Evolutionary conservation across 2,797 vertebrate genomes (phyloP).

Genomic region (Helostoma temminkii): DNA sequence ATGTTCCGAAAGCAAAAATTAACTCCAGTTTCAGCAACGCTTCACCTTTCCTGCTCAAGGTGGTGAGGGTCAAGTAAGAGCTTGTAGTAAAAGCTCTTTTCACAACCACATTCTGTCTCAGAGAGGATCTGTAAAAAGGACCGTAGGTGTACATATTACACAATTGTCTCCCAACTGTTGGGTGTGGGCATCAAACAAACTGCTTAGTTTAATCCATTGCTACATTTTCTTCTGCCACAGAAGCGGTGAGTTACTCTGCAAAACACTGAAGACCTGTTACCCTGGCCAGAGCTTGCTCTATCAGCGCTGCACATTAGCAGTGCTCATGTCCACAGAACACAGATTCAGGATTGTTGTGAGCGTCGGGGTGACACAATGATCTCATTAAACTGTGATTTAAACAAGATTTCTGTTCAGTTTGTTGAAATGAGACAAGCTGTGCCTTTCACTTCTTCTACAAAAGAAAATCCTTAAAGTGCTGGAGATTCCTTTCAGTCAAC

Average conservation of each 20-base stretch:
- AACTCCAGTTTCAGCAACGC: constrained; percentile 19
- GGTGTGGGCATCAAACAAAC: constrained; percentile 16
- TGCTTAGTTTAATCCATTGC: constrained; percentile 8
- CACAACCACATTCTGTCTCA: not conserved
- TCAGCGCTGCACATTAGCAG: constrained; percentile 23
- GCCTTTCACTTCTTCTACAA: constrained; percentile 12
- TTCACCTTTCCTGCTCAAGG: constrained; percentile 5
- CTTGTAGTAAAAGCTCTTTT: not conserved
- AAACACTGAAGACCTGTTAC: constrained; percentile 19
- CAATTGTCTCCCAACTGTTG: not conserved
- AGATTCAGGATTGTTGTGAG: constrained; percentile 30
- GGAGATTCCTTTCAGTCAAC: constrained; percentile 6
- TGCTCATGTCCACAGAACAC: not conserved
- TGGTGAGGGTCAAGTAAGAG: constrained; percentile 20
- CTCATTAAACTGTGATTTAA: constrained; percentile 36
- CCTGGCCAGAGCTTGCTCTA: constrained; percentile 21
- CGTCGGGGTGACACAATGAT: constrained; percentile 27
- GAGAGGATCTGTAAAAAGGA: not conserved
- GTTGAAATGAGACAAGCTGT: constrained; percentile 12
- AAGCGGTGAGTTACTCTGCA: constrained; percentile 2
- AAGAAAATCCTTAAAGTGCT: constrained; percentile 2
- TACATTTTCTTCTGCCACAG: constrained; percentile 14
- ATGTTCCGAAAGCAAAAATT: no score
- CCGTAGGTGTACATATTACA: constrained; percentile 1
- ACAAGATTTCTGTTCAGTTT: constrained; percentile 34